A percentile compares a stretch with the other conserved stretches of the same genome.
Evolutionary conservation across 1,140 invertebrate genomes (phyloP).

Genomic region (Lepidurus apus): DNA sequence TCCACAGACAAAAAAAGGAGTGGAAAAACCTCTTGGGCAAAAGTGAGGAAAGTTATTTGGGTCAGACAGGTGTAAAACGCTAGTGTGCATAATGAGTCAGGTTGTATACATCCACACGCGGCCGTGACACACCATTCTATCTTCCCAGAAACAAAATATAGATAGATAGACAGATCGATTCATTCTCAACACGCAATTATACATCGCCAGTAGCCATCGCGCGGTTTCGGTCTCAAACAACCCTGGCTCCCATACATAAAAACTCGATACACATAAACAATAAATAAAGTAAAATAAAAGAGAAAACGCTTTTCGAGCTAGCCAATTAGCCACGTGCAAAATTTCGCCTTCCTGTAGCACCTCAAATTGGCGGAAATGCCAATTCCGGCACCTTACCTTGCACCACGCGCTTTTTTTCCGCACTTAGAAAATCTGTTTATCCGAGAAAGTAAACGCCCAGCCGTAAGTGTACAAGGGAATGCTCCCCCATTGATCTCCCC

Average conservation of each 20-base stretch:
- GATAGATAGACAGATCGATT: not conserved
- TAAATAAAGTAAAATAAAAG: not conserved
- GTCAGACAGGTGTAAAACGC: slow-evolving; percentile 14
- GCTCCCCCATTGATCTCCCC: not conserved
- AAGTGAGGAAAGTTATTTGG: slow-evolving; percentile 19
- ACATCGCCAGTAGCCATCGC: not conserved
- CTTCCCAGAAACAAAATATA: not conserved
- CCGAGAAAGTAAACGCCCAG: not conserved
- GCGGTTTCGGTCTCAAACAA: not conserved
- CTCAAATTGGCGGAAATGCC: slow-evolving; percentile 16
- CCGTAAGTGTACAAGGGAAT: not conserved
- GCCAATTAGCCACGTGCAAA: slow-evolving; percentile 14
- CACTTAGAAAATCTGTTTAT: not conserved
- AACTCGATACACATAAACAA: not conserved
- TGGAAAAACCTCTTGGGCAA: slow-evolving; percentile 18
- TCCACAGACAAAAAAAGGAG: not conserved
- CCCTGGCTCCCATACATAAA: not conserved
- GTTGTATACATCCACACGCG: slow-evolving; percentile 3
- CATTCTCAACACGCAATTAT: not conserved
- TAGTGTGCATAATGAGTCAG: slow-evolving; percentile 6
- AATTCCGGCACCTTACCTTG: not conserved
- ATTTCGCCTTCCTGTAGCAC: not conserved
- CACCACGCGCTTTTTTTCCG: not conserved
- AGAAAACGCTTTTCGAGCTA: not conserved
- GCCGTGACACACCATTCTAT: not conserved